Evolutionary conservation across 2,888 invertebrate species (phyloP).

Genomic region (Phania funesta): DNA sequence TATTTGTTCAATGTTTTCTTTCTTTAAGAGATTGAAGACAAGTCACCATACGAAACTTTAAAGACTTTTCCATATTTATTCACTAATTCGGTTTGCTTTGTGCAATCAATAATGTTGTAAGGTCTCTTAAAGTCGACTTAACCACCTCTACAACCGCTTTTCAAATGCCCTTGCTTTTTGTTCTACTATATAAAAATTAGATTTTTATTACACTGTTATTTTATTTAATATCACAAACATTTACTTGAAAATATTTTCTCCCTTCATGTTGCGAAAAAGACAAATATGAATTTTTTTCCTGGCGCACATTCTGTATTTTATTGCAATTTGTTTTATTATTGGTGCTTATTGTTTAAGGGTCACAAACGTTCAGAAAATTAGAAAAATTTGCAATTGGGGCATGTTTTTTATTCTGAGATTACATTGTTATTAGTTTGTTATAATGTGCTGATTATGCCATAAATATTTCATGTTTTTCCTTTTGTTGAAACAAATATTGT

Average conservation of each 20-base stretch:
- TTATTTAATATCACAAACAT: constrained; percentile 34
- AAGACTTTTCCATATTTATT: too few species aligned
- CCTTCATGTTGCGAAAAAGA: constrained; percentile 35
- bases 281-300: constrained; percentile 41
- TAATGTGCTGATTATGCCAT: constrained; percentile 75
- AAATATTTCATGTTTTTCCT: constrained; percentile 70
- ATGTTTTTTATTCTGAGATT: constrained; percentile 2
- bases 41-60: too few species aligned
- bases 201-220: not conserved
- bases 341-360: constrained; percentile 5
- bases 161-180: not conserved
- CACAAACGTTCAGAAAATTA: constrained; percentile 10
- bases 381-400: not conserved
- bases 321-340: constrained; percentile 42
- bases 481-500: not conserved
- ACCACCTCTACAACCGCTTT: not conserved
- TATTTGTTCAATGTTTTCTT: too few species aligned
- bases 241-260: not conserved
- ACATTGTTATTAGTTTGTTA: constrained; percentile 44
- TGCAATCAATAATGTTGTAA: not conserved
- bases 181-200: not conserved
- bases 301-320: constrained; percentile 56
- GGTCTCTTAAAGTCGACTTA: not conserved
- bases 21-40: too few species aligned
- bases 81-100: not conserved